phyloP scores from a whole-genome alignment of 1,140 invertebrate genomes.

The Chrysomallon squamiferum region DNA sequence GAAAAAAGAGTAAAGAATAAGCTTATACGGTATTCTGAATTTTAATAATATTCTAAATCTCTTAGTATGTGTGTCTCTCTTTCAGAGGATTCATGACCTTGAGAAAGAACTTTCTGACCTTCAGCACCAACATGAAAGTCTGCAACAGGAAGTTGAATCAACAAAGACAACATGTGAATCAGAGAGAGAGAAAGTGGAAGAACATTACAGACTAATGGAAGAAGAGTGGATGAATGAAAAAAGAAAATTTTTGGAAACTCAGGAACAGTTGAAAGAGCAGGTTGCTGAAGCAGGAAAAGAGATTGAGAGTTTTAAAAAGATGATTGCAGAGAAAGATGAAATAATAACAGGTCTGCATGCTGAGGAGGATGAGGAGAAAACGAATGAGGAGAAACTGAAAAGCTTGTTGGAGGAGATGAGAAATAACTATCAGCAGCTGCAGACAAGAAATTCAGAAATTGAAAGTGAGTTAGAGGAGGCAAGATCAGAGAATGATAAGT shows the following conservation, averaged over 20 bases:
- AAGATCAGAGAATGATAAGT: not conserved
- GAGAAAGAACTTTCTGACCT: not conserved
- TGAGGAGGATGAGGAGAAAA: not conserved
- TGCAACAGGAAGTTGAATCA: conserved; percentile 1
- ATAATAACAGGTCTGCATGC: not conserved
- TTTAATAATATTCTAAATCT: too few species aligned
- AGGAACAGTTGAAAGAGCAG: not conserved
- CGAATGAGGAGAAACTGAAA: not conserved
- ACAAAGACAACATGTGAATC: conserved; percentile 3
- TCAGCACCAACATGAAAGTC: not conserved
- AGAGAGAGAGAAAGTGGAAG: conserved; percentile 3
- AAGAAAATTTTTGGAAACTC: not conserved
- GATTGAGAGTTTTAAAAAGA: not conserved
- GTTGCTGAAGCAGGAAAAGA: conserved; percentile 1
- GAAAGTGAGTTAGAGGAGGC: not conserved
- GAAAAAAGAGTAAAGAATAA: too few species aligned
- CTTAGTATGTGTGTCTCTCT: too few species aligned
- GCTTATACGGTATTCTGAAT: too few species aligned
- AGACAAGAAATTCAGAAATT: not conserved
- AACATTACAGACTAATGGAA: not conserved
- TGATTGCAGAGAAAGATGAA: conserved; percentile 3
- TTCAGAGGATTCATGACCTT: not conserved
- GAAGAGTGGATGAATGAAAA: not conserved
- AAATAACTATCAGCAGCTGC: not conserved
- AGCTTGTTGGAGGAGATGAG: not conserved